Conservation (phyloP, 2,113 vertebrate genomes). For the Osmerus mordax region DNA sequence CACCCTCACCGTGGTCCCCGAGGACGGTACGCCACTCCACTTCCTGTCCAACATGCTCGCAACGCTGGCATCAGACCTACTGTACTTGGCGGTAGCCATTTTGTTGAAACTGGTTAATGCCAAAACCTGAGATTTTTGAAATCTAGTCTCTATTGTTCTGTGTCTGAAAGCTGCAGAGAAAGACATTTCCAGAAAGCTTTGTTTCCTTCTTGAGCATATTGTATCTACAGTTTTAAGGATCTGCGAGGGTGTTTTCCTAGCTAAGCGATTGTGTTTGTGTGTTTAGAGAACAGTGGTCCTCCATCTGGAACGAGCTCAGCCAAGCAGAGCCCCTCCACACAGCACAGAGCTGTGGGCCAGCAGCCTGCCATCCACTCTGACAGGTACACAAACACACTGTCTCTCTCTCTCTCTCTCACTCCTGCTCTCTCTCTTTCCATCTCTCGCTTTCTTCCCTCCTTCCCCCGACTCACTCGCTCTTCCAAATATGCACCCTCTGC, state of each 20-base stretch:
- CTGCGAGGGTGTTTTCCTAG: background rate
- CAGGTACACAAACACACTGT: conserved; percentile 40
- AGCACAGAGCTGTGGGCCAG: conserved; percentile 81
- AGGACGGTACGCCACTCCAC: conserved; percentile 79
- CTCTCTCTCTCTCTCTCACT: no score
- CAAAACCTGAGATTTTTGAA: no score
- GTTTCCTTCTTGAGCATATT: no score
- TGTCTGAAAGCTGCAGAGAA: no score
- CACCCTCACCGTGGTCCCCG: conserved; percentile 89
- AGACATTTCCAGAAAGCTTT: no score
- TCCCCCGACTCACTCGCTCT: background rate
- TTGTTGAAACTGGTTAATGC: background rate
- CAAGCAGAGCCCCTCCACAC: conserved; percentile 86
- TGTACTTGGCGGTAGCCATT: background rate
- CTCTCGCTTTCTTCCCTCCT: no score
- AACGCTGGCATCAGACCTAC: conserved; percentile 13
- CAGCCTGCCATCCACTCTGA: conserved; percentile 70
- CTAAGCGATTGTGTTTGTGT: conserved; percentile 31
- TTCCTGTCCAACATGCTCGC: no score
- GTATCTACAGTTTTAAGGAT: no score
- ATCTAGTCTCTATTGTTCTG: no score
- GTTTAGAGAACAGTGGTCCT: conserved; percentile 81
- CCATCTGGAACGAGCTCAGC: conserved; percentile 91
- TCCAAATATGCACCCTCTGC: background rate
- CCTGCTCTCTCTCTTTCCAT: no score